phyloP scores from a whole-genome alignment of 2,888 invertebrate genomes.

The Piscicola geometra region DNA sequence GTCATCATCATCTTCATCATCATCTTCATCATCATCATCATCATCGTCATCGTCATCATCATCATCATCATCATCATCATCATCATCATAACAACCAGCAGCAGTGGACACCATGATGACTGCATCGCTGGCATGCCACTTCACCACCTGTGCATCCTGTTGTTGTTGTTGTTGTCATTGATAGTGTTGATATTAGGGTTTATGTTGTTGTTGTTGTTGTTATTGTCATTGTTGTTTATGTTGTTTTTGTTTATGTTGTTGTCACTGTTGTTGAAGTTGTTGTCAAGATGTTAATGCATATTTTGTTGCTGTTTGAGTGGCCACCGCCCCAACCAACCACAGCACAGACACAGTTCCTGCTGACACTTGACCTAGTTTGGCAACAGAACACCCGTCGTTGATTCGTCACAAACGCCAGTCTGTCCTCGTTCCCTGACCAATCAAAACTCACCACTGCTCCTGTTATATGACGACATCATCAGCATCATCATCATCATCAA shows the following conservation, averaged over 20 bases:
- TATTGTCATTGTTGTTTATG: too few relatives aligned
- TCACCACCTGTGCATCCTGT: too few relatives aligned
- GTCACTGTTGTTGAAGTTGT: too few relatives aligned
- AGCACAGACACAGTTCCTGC: background rate
- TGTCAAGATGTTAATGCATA: too few relatives aligned
- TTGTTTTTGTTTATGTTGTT: too few relatives aligned
- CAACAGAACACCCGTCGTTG: background rate
- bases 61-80: background rate
- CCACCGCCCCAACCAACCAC: background rate
- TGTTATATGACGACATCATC: constrained; percentile 3
- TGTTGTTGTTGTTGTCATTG: too few relatives aligned
- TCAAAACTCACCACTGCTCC: constrained; percentile 13
- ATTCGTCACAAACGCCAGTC: background rate
- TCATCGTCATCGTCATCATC: constrained; percentile 13
- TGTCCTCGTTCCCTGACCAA: constrained; percentile 19
- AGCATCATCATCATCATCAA: constrained; percentile 17
- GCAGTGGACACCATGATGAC: too few relatives aligned
- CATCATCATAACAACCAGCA: background rate
- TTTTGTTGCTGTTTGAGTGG: background rate
- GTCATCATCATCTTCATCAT: constrained; percentile 12
- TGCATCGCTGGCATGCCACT: too few relatives aligned
- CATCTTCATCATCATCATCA: constrained; percentile 20
- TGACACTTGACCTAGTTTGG: background rate
- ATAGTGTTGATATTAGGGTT: too few relatives aligned
- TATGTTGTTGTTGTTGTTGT: too few relatives aligned